These are phyloP conservation scores for Drosophila kepulauana DNA, from an alignment of 1,140 invertebrate species.

Conservation along the genomic window DNA sequence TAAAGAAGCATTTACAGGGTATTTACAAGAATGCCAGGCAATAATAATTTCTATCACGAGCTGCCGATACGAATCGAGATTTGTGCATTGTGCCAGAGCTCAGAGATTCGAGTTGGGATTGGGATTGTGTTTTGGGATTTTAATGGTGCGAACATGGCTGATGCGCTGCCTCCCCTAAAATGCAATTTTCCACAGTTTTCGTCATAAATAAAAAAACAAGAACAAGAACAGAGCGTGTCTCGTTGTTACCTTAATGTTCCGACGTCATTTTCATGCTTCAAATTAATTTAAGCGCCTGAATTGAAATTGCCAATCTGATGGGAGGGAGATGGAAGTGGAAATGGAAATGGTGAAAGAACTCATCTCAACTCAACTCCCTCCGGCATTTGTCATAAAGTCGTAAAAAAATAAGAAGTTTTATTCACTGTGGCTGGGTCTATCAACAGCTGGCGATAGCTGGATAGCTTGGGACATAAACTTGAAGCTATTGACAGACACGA, in stretches of 20 bases:
- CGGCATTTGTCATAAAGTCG: constrained; percentile 55
- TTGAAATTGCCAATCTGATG: constrained; percentile 39
- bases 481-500: constrained; percentile 68
- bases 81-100: constrained; percentile 2
- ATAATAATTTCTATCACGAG: constrained; percentile 10
- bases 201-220: constrained; percentile 27
- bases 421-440: constrained; percentile 15
- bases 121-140: not conserved
- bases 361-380: constrained; percentile 34
- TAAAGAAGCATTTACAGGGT: not conserved
- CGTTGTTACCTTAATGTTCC: constrained; percentile 23
- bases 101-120: not conserved
- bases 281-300: constrained; percentile 67
- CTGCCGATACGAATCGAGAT: constrained; percentile 8
- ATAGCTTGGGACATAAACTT: constrained; percentile 63
- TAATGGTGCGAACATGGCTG: constrained; percentile 8
- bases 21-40: not conserved
- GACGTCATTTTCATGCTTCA: constrained; percentile 64
- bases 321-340: constrained; percentile 9
- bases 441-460: constrained; percentile 28
- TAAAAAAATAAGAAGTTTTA: constrained; percentile 23
- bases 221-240: not conserved
- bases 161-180: constrained; percentile 6
- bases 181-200: constrained; percentile 43
- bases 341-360: constrained; percentile 4